Base-by-base conservation (phyloP, 2,797 vertebrate genomes). In the Cossypha heuglini region DNA sequence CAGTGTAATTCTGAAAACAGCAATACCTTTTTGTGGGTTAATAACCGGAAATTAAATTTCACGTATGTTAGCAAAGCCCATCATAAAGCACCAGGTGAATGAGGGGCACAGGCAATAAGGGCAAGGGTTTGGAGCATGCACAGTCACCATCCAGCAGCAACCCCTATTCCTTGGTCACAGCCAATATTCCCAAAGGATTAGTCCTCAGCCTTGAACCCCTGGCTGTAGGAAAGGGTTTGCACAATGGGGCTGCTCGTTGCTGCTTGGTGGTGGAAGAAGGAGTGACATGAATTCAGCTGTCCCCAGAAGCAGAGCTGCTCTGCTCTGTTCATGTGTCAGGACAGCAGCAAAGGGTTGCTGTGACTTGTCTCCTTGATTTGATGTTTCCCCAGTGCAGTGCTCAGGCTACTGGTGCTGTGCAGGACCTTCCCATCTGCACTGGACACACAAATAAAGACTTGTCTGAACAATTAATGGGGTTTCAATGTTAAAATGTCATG, bases 41-140 rank as follows among this genome's bases (percentile, higher is more conserved):
- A 97, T 97, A 97, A 95, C 95, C 96, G 97, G 97, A 98, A 97
- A 97, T 97, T 94, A 95, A 91, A 83, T 93, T 94, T 92, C 74
- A 61, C 58, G 82, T 79, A n/a, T 96, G 88, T 93, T 97, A 67
- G 84, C 95, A 88, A 77, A 96, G 86, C 67, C 90, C 80, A 58
- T 90, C 94, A 77, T 95, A 97, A 96, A 96, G 92, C 67, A 51
- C 86, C 83, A 55, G 81, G 83, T 93, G 91, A 95, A 95, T 4
- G 82, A 68, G 63, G 75, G 63, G 22, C 83, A 79, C 5, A 19
- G 45, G 88, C 71, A 84, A 78, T 29, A 54, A 81, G 93, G 61
- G 69, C 94, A 95, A 85, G 88, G 82, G 86, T 93, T 94, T 5
- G 3, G 62, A 59, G 82, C 13, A 40, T 11, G 4, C 9, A 5